Conservation (phyloP, 2,113 vertebrate genomes). For the Ailuropoda melanoleuca region DNA sequence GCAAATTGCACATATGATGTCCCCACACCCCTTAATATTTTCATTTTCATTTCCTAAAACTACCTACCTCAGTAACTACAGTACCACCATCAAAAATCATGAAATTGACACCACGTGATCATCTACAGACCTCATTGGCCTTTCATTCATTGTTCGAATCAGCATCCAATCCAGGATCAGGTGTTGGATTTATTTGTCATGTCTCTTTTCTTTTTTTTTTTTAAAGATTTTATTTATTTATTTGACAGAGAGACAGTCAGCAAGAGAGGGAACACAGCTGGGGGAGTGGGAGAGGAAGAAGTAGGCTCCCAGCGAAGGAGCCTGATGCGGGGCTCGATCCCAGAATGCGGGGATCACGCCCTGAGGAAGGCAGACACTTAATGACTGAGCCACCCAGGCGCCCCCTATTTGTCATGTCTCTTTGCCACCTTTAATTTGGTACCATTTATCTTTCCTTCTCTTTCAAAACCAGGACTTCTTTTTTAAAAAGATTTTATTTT, state of each 20-base stretch:
- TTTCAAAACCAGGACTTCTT: not conserved
- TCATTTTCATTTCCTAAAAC: not conserved
- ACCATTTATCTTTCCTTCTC: not conserved
- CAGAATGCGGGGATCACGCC: too few relatives aligned
- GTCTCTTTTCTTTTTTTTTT: too few relatives aligned
- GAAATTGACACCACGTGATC: not conserved
- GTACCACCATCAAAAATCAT: not conserved
- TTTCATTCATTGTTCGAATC: not conserved
- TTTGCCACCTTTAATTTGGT: not conserved
- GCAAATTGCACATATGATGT: not conserved
- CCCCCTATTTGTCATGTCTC: too few relatives aligned
- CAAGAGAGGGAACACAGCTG: too few relatives aligned
- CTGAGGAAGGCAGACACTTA: too few relatives aligned
- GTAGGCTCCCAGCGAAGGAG: too few relatives aligned
- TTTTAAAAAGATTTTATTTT: too few relatives aligned
- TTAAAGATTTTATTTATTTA: too few relatives aligned
- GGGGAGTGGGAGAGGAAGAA: too few relatives aligned
- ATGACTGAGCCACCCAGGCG: too few relatives aligned
- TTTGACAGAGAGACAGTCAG: too few relatives aligned
- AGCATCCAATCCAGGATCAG: not conserved
- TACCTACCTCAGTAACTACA: not conserved
- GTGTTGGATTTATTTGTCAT: not conserved
- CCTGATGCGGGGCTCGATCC: too few relatives aligned
- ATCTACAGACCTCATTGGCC: not conserved
- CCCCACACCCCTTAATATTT: not conserved